Evolutionary conservation across 2,888 invertebrate species (phyloP), one percentile per base, ranked within the genome.

Genomic region (Andrena marginata): DNA sequence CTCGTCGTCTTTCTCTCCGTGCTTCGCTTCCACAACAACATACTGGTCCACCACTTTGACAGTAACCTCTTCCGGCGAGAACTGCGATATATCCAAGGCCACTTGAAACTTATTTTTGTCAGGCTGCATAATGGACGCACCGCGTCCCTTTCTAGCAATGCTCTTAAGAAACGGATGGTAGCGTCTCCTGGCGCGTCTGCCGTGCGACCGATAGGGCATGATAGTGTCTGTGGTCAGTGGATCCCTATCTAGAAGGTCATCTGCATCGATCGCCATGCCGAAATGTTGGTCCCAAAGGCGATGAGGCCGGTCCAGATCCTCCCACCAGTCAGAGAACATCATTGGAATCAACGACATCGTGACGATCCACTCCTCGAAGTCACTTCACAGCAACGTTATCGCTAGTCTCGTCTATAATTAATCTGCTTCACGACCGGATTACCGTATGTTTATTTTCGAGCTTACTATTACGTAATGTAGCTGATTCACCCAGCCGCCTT

Each of bases 311-410:
- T 96, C 96, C 92, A 96, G 95, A 90, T 97, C 97, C 92, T 97
- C 97, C 97, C 97, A 97, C 97, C 97, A 97, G 93, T 97, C 97
- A 85, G 97, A 97, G 94, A 97, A 97, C 94, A 97, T 95, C 94
- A 97, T 95, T 85, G 97, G 97, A 88, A 97, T 97, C 94, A 97
- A 95, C 92, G 97, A 97, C 97, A 97, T 97, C 95, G 95, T 87
- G 5, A 8, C 56, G 35, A 48, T 6, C 64, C 54, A 1, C n/a
- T 23, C 16, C 26, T 2, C 4, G n/a, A 29, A 5, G 13, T 33
- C 13, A n/a, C 7, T 8, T 35, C 23, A 16, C 5, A 20, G 63
- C 4, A 5, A 71, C 29, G 2, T 31, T 63, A 7, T 2, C 42
- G 10, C 63, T 13, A 48, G 54, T 56, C 51, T 56, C 31, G 33